Conservation (phyloP, 30 jellyfish, hydroid and myxozoan species). For the Turritopsis rubra region DNA sequence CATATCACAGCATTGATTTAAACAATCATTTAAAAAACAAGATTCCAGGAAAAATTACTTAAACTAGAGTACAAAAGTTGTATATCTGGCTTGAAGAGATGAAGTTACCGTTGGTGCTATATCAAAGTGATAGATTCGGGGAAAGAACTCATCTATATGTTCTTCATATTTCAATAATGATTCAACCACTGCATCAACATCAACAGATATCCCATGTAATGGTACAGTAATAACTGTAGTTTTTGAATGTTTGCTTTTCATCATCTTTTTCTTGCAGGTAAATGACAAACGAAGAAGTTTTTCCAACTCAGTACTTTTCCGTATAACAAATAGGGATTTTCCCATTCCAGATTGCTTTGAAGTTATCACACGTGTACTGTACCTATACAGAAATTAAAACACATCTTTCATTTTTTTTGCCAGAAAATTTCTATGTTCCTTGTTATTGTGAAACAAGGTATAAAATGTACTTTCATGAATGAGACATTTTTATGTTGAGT, state of each 20-base stretch:
- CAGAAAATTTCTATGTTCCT: no score
- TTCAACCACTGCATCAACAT: constrained; percentile 37
- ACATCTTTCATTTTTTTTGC: no score
- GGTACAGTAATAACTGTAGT: constrained; percentile 38
- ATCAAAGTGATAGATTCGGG: constrained; percentile 72
- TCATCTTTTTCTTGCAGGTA: neutral
- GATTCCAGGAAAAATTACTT: no score
- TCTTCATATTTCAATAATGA: constrained; percentile 36
- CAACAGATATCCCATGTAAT: constrained; percentile 47
- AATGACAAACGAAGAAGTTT: neutral
- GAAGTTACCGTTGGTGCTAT: constrained; percentile 66
- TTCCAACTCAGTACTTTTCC: constrained; percentile 29
- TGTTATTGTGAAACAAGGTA: no score
- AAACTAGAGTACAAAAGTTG: no score
- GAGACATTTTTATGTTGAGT: no score
- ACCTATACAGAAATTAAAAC: constrained; percentile 36
- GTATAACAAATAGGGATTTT: constrained; percentile 36
- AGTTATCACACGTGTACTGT: constrained; percentile 44
- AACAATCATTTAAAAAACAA: no score
- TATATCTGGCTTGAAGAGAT: no score
- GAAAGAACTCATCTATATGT: constrained; percentile 38
- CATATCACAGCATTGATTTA: no score
- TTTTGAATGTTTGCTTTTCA: no score
- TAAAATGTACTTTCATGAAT: no score
- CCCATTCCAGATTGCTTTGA: constrained; percentile 60